Percentiles rank a stretch among this genome's conserved stretches.
Evolutionary conservation across 2,113 vertebrate species (phyloP).

Genomic region (Siniperca knerii): DNA sequence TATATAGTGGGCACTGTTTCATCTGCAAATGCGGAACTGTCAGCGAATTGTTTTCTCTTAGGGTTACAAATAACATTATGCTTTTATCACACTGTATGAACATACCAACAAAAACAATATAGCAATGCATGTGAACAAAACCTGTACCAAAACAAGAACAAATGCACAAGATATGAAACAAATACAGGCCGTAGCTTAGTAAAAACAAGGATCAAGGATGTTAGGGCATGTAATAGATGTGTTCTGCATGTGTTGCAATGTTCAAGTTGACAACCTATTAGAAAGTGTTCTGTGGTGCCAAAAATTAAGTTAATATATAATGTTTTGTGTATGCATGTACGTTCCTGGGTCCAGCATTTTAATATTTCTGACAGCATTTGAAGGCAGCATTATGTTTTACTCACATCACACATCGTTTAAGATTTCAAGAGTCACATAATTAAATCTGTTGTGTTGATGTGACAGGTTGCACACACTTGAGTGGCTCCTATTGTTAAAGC

Average conservation of each 20-base stretch:
- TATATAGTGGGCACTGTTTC: slow-evolving; percentile 11
- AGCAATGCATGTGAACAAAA: not conserved
- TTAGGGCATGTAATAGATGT: not conserved
- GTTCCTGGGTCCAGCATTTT: not conserved
- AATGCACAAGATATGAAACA: slow-evolving; percentile 8
- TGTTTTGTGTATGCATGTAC: not conserved
- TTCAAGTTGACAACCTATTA: not conserved
- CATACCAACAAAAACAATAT: slow-evolving; percentile 14
- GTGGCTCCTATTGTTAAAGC: slow-evolving; percentile 3
- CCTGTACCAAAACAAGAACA: not conserved
- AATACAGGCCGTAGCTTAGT: not conserved
- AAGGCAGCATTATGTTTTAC: not conserved
- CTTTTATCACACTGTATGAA: slow-evolving; percentile 17
- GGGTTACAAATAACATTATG: not conserved
- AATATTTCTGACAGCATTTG: not conserved
- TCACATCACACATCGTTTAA: not conserved
- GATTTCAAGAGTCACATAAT: not conserved
- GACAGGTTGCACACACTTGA: not conserved
- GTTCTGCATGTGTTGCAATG: not conserved
- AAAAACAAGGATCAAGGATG: not conserved
- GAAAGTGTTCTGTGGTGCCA: not conserved
- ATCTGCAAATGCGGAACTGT: slow-evolving; percentile 41
- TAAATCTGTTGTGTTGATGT: not conserved
- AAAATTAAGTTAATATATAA: not conserved
- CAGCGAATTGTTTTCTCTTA: slow-evolving; percentile 16